A percentile compares a stretch with the other conserved stretches of the same genome.
These are phyloP conservation scores for Paramisgurnus dabryanus DNA, from an alignment of 2,113 vertebrate species.

Conservation along the genomic window DNA sequence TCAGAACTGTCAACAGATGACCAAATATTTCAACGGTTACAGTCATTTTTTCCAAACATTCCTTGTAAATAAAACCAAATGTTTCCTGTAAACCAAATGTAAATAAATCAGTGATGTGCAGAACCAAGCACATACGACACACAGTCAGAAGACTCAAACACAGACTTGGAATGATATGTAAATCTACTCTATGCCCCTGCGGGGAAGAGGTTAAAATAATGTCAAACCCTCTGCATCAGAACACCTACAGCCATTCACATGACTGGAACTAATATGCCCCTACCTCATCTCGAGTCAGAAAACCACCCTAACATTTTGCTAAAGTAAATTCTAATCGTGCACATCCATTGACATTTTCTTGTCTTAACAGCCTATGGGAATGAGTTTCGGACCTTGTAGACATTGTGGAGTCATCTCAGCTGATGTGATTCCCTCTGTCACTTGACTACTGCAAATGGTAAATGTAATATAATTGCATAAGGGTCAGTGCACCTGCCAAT, in stretches of 20 bases:
- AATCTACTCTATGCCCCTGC: constrained; percentile 23
- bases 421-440: constrained; percentile 38
- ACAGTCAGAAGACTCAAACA: neutral
- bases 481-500: constrained; percentile 34
- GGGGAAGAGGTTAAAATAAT: constrained; percentile 2
- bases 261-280: constrained; percentile 42
- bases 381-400: constrained; percentile 32
- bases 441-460: constrained; percentile 29
- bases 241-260: constrained; percentile 14
- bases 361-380: constrained; percentile 14
- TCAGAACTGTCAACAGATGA: neutral
- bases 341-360: constrained; percentile 36
- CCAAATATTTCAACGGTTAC: neutral
- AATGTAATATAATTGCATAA: constrained; percentile 25
- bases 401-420: constrained; percentile 7
- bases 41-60: neutral
- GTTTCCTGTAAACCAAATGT: neutral
- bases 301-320: constrained; percentile 11
- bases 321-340: constrained; percentile 16
- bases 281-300: neutral
- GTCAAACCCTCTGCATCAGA: constrained; percentile 9
- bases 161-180: constrained; percentile 9
- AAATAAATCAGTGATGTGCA: neutral
- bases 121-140: neutral
- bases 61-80: neutral